Evolutionary conservation across 2,888 invertebrate species (phyloP).

Genomic region (Phymatocera aterrima): DNA sequence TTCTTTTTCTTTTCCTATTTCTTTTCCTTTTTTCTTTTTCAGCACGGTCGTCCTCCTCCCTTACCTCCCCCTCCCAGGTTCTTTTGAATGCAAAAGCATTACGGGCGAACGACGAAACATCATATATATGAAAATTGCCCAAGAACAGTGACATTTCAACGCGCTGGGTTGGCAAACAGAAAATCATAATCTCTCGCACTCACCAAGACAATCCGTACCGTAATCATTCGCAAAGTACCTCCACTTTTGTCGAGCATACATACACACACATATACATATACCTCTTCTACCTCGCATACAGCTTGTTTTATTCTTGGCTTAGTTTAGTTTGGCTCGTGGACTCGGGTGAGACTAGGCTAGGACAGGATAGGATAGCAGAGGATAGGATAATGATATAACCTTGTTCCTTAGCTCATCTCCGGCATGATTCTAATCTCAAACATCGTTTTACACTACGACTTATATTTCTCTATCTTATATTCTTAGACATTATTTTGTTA

Average conservation of each 20-base stretch:
- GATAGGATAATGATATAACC: conserved; percentile 11
- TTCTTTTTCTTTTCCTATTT: not conserved
- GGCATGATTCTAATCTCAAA: conserved; percentile 41
- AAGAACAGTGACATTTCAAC: conserved; percentile 36
- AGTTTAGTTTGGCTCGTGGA: conserved; percentile 37
- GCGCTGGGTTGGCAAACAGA: not conserved
- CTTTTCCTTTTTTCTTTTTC: conserved; percentile 9
- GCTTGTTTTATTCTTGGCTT: conserved; percentile 28
- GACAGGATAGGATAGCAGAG: not conserved
- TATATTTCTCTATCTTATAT: conserved; percentile 19
- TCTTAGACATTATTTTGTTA: conserved; percentile 8
- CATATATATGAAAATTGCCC: conserved; percentile 37
- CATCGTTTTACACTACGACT: conserved; percentile 40
- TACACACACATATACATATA: not conserved
- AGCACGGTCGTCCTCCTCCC: not conserved
- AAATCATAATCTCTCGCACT: too few species aligned
- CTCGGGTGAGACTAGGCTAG: conserved; percentile 6
- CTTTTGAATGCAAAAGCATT: not conserved
- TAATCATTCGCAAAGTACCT: conserved; percentile 34
- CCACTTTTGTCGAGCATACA: conserved; percentile 40
- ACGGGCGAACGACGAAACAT: not conserved
- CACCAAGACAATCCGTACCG: conserved; percentile 5
- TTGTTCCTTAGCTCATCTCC: conserved; percentile 34
- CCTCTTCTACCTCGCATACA: too few species aligned
- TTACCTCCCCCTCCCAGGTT: not conserved